A percentile compares a stretch with the other conserved stretches of the same genome.
phyloP scores from a whole-genome alignment of 2,797 vertebrate species.

The Eulemur mongoz region DNA sequence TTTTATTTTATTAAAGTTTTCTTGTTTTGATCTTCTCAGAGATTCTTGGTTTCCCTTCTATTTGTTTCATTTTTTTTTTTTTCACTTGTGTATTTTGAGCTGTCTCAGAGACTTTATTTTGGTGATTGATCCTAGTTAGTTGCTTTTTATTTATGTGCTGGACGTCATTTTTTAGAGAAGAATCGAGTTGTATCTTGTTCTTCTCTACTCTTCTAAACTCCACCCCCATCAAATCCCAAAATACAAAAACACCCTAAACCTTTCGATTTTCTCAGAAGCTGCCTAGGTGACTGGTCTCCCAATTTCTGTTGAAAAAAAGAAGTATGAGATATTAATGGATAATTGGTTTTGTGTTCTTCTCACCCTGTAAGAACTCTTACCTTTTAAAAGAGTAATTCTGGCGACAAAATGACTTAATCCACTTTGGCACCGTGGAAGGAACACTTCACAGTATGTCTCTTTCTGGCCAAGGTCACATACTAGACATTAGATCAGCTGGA shows the following conservation, averaged over 20 bases:
- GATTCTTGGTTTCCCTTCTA: conserved; percentile 19
- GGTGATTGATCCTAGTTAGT: background rate
- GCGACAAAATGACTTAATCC: conserved; percentile 56
- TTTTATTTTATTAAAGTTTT: conserved; percentile 44
- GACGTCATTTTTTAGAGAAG: background rate
- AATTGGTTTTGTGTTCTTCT: conserved; percentile 47
- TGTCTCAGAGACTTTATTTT: background rate
- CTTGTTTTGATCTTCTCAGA: background rate
- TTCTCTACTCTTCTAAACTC: background rate
- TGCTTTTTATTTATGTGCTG: conserved; percentile 28
- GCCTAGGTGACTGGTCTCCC: background rate
- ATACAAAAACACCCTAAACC: background rate
- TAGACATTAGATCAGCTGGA: conserved; percentile 58
- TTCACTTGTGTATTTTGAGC: conserved; percentile 44
- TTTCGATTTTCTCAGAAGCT: conserved; percentile 47
- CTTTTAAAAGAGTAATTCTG: conserved; percentile 63
- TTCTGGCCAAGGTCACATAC: conserved; percentile 46
- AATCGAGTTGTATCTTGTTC: background rate
- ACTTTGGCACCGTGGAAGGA: conserved; percentile 25
- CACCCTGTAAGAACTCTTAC: background rate
- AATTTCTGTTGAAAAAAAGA: conserved; percentile 31
- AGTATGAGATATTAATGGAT: background rate
- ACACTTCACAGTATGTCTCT: background rate
- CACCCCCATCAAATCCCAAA: background rate
- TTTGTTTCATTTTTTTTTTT: conserved; percentile 48